These are phyloP conservation scores for Druon quercuslanigerum DNA, from an alignment of 1,140 invertebrate genomes.

Conservation along the genomic window DNA sequence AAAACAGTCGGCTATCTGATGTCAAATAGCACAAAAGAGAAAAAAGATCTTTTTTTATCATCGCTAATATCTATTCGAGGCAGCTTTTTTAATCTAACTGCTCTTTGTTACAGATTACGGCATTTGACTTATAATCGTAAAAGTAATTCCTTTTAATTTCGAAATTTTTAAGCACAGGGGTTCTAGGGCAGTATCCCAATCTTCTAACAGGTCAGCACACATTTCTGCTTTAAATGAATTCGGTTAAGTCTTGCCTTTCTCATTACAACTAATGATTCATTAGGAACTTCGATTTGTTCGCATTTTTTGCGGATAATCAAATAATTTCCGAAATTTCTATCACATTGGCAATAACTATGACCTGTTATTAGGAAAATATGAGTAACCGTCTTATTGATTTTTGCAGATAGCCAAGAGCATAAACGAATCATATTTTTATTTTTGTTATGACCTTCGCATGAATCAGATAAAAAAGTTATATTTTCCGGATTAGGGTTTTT, in stretches of 20 bases:
- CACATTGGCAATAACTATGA: too few relatives aligned
- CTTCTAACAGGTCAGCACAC: too few relatives aligned
- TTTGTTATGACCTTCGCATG: conserved; percentile 39
- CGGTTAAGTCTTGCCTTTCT: conserved; percentile 20
- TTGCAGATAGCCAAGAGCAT: conserved; percentile 31
- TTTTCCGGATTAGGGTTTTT: conserved; percentile 8
- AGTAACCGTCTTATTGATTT: not conserved
- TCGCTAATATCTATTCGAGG: too few relatives aligned
- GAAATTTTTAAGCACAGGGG: not conserved
- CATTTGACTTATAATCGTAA: conserved; percentile 38
- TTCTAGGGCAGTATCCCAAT: conserved; percentile 32
- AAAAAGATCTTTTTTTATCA: too few relatives aligned
- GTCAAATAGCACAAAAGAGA: too few relatives aligned
- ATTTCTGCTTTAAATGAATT: conserved; percentile 33
- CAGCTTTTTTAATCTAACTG: too few relatives aligned
- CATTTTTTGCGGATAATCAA: conserved; percentile 22
- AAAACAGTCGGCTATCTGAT: too few relatives aligned
- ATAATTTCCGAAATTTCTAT: conserved; percentile 40
- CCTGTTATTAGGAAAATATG: conserved; percentile 36
- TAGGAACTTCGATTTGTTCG: conserved; percentile 8
- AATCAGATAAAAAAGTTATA: conserved; percentile 30
- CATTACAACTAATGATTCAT: conserved; percentile 35
- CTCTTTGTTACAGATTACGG: too few relatives aligned
- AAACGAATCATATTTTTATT: conserved; percentile 29
- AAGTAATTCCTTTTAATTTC: conserved; percentile 23